Percentiles rank a stretch among this genome's conserved stretches.
Evolutionary conservation across 2,888 invertebrate genomes (phyloP).

Genomic region (Sipha maydis): DNA sequence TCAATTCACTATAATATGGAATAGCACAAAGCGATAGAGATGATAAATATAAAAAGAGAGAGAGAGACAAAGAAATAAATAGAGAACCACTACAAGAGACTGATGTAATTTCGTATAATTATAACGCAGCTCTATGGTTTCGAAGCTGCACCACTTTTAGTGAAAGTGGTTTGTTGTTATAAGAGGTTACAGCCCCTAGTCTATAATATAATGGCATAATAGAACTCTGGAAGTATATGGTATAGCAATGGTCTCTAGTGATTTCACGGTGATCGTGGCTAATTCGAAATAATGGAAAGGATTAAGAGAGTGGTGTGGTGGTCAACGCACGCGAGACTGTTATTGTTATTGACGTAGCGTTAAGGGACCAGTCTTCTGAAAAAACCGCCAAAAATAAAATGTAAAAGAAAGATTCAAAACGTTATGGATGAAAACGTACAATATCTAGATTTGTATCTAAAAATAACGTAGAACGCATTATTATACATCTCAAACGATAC

Average conservation of each 20-base stretch:
- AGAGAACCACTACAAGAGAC: not conserved
- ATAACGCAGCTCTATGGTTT: not conserved
- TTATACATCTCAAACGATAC: too few species aligned
- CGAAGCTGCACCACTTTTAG: constrained; percentile 30
- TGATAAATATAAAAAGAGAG: not conserved
- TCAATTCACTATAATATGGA: too few species aligned
- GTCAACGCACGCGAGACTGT: not conserved
- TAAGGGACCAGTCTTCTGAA: not conserved
- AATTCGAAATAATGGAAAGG: constrained; percentile 55
- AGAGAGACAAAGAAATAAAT: not conserved
- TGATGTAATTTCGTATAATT: too few species aligned
- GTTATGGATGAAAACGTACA: not conserved
- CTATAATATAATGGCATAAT: constrained; percentile 24
- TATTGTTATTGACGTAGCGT: constrained; percentile 27
- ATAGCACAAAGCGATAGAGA: not conserved
- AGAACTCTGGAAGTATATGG: not conserved
- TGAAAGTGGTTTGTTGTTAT: constrained; percentile 32
- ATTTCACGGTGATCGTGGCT: constrained; percentile 15
- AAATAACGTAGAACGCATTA: too few species aligned
- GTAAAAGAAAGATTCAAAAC: not conserved
- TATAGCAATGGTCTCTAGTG: constrained; percentile 9
- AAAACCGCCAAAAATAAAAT: not conserved
- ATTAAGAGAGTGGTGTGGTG: constrained; percentile 37
- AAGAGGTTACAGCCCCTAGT: not conserved
- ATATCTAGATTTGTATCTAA: too few species aligned